Percentiles rank a stretch among this genome's conserved stretches.
Evolutionary conservation across 2,888 invertebrate species (phyloP).

Genomic region (Nomada hirtipes): DNA sequence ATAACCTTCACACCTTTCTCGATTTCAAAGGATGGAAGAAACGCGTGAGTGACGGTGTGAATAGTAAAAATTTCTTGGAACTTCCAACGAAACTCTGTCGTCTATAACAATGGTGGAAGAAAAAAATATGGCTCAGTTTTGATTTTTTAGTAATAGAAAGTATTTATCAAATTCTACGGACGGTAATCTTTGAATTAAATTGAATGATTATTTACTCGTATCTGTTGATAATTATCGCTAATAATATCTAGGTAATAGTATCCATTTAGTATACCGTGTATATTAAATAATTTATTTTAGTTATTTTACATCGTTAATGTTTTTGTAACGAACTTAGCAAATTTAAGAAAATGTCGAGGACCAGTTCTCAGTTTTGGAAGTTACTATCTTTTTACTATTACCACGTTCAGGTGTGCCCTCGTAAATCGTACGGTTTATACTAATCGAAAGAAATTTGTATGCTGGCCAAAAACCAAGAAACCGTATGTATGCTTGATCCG

Average conservation of each 20-base stretch:
- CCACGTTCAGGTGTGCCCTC: background rate
- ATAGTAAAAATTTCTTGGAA: background rate
- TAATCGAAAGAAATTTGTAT: constrained; percentile 32
- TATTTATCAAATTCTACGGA: background rate
- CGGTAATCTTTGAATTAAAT: too few relatives aligned
- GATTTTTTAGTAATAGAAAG: background rate
- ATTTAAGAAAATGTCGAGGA: background rate
- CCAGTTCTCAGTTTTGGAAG: background rate
- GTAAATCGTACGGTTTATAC: background rate
- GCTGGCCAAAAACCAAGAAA: constrained; percentile 76
- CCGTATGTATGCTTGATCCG: constrained; percentile 74
- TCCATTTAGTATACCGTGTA: background rate
- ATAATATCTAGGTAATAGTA: background rate
- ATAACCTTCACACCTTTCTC: constrained; percentile 10
- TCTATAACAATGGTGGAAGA: too few relatives aligned
- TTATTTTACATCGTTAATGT: too few relatives aligned
- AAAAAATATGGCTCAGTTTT: background rate
- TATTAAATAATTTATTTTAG: background rate
- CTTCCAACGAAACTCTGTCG: background rate
- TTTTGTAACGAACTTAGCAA: background rate
- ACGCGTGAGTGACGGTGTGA: background rate
- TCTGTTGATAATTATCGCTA: too few relatives aligned
- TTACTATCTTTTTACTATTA: background rate
- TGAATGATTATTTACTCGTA: too few relatives aligned
- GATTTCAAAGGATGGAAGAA: background rate